phyloP scores from a whole-genome alignment of 1,140 invertebrate genomes.

The Hyphantria cunea region DNA sequence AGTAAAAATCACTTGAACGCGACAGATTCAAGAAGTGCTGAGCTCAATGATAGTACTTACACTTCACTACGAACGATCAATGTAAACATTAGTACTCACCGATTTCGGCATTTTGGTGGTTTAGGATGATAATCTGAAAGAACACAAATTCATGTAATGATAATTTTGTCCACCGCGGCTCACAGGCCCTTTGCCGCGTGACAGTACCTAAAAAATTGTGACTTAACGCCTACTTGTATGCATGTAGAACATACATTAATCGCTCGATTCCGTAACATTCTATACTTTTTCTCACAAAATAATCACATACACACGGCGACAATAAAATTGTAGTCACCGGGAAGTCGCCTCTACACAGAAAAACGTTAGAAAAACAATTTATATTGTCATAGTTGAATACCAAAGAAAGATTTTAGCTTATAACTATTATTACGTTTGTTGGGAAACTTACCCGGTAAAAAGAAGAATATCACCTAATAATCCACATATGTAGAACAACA shows the following conservation, averaged over 20 bases:
- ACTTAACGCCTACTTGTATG: slow-evolving; percentile 37
- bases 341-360: slow-evolving; percentile 34
- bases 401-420: slow-evolving; percentile 26
- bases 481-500: slow-evolving; percentile 82
- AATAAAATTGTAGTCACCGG: slow-evolving; percentile 68
- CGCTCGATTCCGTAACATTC: slow-evolving; percentile 20
- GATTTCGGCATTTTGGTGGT: slow-evolving; percentile 79
- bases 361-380: slow-evolving; percentile 46
- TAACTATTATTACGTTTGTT: slow-evolving; percentile 19
- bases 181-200: slow-evolving; percentile 44
- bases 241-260: slow-evolving; percentile 30
- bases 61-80: slow-evolving; percentile 16
- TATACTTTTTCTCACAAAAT: slow-evolving; percentile 56
- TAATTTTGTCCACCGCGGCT: slow-evolving; percentile 39
- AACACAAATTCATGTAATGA: slow-evolving; percentile 46
- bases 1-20: slow-evolving; percentile 41
- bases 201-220: slow-evolving; percentile 51
- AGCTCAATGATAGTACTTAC: slow-evolving; percentile 2
- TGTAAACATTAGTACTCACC: slow-evolving; percentile 56
- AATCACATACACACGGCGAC: slow-evolving; percentile 44
- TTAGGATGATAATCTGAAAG: slow-evolving; percentile 75
- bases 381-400: slow-evolving; percentile 4
- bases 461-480: slow-evolving; percentile 79
- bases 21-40: slow-evolving; percentile 24
- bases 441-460: slow-evolving; percentile 71